Conservation (phyloP, 2,113 vertebrate species). For the Vombatus ursinus region DNA sequence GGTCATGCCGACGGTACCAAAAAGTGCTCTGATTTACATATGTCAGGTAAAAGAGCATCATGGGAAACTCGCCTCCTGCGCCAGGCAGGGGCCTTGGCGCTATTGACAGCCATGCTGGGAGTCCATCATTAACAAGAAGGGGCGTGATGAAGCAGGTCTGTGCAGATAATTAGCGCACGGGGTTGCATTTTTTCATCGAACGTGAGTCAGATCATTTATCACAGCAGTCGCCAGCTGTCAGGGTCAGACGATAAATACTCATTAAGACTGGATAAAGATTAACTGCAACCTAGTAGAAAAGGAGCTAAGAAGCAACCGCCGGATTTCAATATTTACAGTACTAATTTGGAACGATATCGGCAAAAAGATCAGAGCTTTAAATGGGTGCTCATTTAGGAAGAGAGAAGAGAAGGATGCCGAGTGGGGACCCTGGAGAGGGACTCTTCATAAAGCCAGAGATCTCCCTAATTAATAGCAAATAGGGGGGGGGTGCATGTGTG, state of each 20-base stretch:
- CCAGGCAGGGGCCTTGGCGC: slow-evolving; percentile 77
- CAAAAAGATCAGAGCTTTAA: slow-evolving; percentile 81
- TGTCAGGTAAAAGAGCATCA: slow-evolving; percentile 83
- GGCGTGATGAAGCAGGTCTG: slow-evolving; percentile 87
- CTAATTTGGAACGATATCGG: slow-evolving; percentile 84
- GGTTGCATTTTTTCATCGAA: slow-evolving; percentile 88
- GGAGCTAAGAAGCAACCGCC: slow-evolving; percentile 82
- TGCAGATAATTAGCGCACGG: slow-evolving; percentile 89
- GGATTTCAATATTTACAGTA: slow-evolving; percentile 84
- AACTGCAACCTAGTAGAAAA: slow-evolving; percentile 84
- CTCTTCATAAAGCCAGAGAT: slow-evolving; percentile 73
- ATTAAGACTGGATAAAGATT: slow-evolving; percentile 91
- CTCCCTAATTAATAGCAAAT: slow-evolving; percentile 78
- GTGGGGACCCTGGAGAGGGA: slow-evolving; percentile 48
- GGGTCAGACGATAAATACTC: slow-evolving; percentile 90
- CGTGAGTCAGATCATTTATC: slow-evolving; percentile 91
- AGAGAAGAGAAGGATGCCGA: slow-evolving; percentile 49
- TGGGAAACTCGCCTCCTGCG: slow-evolving; percentile 80
- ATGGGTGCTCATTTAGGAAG: slow-evolving; percentile 77
- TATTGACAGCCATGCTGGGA: slow-evolving; percentile 86
- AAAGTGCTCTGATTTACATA: slow-evolving; percentile 86
- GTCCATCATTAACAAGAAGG: slow-evolving; percentile 88
- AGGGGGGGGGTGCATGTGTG: background rate
- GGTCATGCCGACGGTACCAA: slow-evolving; percentile 81
- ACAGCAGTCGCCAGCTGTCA: slow-evolving; percentile 89